Evolutionary conservation across 2,888 invertebrate species (phyloP), one percentile per base, ranked within the genome.

Genomic region (Pristionchus arcanus): DNA sequence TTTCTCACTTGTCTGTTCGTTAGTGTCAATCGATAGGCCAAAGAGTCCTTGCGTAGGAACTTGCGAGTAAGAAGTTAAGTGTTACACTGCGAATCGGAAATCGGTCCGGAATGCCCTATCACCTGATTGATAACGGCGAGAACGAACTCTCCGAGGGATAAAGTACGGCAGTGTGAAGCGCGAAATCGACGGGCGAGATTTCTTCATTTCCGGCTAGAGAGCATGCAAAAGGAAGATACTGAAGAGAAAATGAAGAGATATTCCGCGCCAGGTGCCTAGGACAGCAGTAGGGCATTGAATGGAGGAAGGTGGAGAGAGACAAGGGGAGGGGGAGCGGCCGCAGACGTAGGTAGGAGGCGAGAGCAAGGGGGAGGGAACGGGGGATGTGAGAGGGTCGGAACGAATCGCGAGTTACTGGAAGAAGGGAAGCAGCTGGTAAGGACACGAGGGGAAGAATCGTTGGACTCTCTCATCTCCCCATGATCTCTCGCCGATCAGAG

Each of bases 31-130:
- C 59, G 59, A 59, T 59, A 21, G 59, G 59, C 59, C 42, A 49
- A 59, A 59, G 59, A 4, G 59, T 59, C 59, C n/a, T n/a, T n/a
- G 5, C 59, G 59, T 59, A 59, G 13, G 59, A 59, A 19, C 59
- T 59, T 21, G 59, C 19, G 59, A 59, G 59, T 59, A 59, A 59
- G 15, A 21, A 59, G 59, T 13, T 9, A 59, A 59, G 5, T 21
- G 71, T 71, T 71, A 71, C 71, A 71, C 71, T 31, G 34, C 71
- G 71, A 71, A 71, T 71, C 71, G 34, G 71, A 71, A 71, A 71
- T 68, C 68, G 68, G n/a, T 25, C 68, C n/a, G 42, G 59, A 59
- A 59, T 59, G 59, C 59, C 59, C 59, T 59, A 59, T 59, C 59
- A 59, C 21, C 59, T 59, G 59, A 59, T 59, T 59, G 59, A 59